A percentile compares a stretch with the other conserved stretches of the same genome.
Evolutionary conservation across 2,888 invertebrate species (phyloP).

Genomic region (Microplitis deprimator): DNA sequence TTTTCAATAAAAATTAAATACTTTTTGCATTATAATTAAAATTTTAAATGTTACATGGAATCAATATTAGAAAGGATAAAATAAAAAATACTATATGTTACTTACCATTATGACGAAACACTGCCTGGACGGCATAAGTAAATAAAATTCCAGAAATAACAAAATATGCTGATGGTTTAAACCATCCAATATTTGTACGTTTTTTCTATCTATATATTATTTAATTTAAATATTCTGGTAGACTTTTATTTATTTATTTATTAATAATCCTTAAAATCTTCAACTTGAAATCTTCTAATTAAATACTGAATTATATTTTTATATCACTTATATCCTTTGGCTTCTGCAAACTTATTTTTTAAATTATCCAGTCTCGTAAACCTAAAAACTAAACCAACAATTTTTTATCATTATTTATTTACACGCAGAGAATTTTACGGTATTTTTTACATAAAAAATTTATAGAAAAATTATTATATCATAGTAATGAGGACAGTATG

Average conservation of each 20-base stretch:
- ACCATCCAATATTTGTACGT: conserved; percentile 39
- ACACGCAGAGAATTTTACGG: no score
- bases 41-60: neutral
- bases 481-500: no score
- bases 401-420: no score
- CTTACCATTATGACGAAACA: conserved; percentile 63
- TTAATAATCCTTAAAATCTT: neutral
- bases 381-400: conserved; percentile 47
- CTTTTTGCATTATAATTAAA: neutral
- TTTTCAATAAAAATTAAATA: neutral
- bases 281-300: conserved; percentile 34
- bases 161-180: conserved; percentile 29
- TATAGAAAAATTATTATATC: no score
- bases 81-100: conserved; percentile 36
- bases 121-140: conserved; percentile 58
- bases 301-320: conserved; percentile 51
- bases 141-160: conserved; percentile 39
- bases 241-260: conserved; percentile 11
- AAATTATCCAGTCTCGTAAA: conserved; percentile 46
- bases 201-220: conserved; percentile 28
- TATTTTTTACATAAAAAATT: no score
- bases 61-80: neutral
- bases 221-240: conserved; percentile 22
- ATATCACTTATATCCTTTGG: conserved; percentile 61
- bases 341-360: conserved; percentile 46